Evolutionary conservation across 2,113 vertebrate species (phyloP).

Genomic region (Rhipidura dahli): DNA sequence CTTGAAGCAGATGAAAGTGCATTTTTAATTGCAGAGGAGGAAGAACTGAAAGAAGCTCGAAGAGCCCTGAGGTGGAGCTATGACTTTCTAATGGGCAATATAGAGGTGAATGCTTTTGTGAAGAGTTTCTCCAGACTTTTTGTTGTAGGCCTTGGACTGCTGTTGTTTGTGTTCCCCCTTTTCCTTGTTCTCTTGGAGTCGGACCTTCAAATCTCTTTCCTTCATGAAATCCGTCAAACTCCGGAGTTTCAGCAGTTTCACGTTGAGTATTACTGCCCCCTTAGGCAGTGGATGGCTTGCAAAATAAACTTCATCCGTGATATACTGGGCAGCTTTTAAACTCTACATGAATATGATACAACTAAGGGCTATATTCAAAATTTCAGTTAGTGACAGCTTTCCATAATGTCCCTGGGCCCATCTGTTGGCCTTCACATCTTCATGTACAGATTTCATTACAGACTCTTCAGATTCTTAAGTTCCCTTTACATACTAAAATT

Average conservation of each 20-base stretch:
- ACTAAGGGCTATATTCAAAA: conserved; percentile 83
- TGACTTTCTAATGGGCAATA: conserved; percentile 82
- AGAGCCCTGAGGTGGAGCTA: conserved; percentile 79
- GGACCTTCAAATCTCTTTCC: conserved; percentile 94
- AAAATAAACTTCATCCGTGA: conserved; percentile 85
- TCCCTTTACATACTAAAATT: conserved; percentile 31
- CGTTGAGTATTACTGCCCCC: conserved; percentile 95
- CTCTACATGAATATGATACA: not conserved
- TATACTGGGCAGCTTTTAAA: conserved; percentile 85
- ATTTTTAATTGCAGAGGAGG: conserved; percentile 82
- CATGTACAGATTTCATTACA: not conserved
- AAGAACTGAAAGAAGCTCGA: conserved; percentile 79
- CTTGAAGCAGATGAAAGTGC: conserved; percentile 82
- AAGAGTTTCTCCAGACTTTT: conserved; percentile 88
- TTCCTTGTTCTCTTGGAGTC: conserved; percentile 95
- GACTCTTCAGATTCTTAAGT: not conserved
- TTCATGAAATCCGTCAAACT: conserved; percentile 95
- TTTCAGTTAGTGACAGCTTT: conserved; percentile 47
- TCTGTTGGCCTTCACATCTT: conserved; percentile 2
- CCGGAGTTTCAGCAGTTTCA: conserved; percentile 99
- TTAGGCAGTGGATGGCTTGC: conserved; percentile 92
- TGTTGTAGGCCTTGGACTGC: conserved; percentile 83
- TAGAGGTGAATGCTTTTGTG: conserved; percentile 85
- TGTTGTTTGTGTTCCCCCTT: conserved; percentile 82
- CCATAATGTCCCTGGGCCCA: not conserved